Evolutionary conservation across 2,888 invertebrate species (phyloP).

Genomic region (Nemotelus pantherinus): DNA sequence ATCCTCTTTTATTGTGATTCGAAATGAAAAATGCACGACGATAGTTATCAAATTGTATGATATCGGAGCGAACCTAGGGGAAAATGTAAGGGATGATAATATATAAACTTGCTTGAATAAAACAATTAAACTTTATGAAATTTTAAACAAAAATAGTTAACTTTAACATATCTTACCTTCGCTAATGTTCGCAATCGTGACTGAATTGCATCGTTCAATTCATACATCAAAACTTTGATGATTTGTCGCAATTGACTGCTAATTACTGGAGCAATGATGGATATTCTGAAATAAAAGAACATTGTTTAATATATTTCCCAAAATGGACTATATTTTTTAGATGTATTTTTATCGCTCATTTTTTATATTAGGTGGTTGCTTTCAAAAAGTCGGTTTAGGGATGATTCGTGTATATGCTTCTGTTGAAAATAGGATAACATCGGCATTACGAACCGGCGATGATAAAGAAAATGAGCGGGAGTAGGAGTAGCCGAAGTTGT

Average conservation of each 20-base stretch:
- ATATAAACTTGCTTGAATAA: too few relatives aligned
- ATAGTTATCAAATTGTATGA: constrained; percentile 23
- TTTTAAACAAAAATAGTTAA: background rate
- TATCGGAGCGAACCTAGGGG: constrained; percentile 36
- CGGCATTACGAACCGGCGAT: too few relatives aligned
- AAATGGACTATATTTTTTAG: too few relatives aligned
- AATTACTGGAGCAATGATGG: constrained; percentile 60
- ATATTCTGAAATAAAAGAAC: constrained; percentile 56
- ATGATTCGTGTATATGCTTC: too few relatives aligned
- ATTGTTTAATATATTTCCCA: background rate
- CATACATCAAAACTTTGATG: constrained; percentile 71
- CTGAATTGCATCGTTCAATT: constrained; percentile 66
- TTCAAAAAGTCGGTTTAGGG: too few relatives aligned
- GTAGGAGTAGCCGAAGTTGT: too few relatives aligned
- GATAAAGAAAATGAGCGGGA: too few relatives aligned
- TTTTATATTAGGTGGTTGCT: too few relatives aligned
- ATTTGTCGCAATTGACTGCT: constrained; percentile 66
- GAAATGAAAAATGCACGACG: constrained; percentile 22
- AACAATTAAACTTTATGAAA: background rate
- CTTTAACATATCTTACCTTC: constrained; percentile 23
- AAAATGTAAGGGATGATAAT: background rate
- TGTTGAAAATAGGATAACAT: too few relatives aligned
- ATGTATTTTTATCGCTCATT: too few relatives aligned
- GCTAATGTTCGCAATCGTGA: constrained; percentile 49
- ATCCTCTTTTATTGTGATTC: constrained; percentile 12